Percentiles rank a stretch among this genome's conserved stretches.
Conservation (phyloP, 1,140 invertebrate genomes). For the Dreissena rostriformis region DNA sequence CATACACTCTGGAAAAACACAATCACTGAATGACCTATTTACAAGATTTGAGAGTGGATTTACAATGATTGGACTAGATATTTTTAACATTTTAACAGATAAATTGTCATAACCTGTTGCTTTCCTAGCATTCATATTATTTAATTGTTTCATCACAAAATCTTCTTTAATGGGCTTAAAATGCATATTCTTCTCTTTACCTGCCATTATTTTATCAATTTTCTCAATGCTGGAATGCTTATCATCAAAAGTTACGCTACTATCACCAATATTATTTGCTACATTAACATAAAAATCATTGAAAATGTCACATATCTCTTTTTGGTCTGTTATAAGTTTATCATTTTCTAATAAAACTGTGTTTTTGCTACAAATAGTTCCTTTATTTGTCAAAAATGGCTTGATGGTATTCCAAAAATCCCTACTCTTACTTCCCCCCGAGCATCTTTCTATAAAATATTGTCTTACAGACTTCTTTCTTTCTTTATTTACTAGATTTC, state of each 20-base stretch:
- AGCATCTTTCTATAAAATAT: constrained; percentile 38
- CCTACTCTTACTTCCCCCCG: constrained; percentile 10
- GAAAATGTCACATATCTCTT: constrained; percentile 27
- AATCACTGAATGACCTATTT: constrained; percentile 7
- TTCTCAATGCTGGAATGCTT: constrained; percentile 28
- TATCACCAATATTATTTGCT: constrained; percentile 28
- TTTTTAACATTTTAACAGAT: constrained; percentile 10
- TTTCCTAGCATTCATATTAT: constrained; percentile 62
- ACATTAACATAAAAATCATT: constrained; percentile 50
- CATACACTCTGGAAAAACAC: constrained; percentile 11
- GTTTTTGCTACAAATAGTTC: neutral
- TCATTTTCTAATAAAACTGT: constrained; percentile 21
- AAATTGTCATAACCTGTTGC: constrained; percentile 25
- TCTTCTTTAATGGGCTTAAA: neutral
- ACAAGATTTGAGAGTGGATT: constrained; percentile 6
- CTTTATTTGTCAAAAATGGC: constrained; percentile 45
- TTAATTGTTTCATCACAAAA: constrained; percentile 8
- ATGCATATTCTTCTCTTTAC: neutral
- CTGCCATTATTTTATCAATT: constrained; percentile 19
- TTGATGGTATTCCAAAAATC: constrained; percentile 47
- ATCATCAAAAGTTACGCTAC: neutral
- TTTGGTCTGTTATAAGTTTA: constrained; percentile 33
- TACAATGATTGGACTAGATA: neutral
- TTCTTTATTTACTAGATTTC: constrained; percentile 26
- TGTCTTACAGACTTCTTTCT: constrained; percentile 16